Base-by-base conservation (phyloP, 2,797 vertebrate genomes). In the Bucorvus abyssinicus region DNA sequence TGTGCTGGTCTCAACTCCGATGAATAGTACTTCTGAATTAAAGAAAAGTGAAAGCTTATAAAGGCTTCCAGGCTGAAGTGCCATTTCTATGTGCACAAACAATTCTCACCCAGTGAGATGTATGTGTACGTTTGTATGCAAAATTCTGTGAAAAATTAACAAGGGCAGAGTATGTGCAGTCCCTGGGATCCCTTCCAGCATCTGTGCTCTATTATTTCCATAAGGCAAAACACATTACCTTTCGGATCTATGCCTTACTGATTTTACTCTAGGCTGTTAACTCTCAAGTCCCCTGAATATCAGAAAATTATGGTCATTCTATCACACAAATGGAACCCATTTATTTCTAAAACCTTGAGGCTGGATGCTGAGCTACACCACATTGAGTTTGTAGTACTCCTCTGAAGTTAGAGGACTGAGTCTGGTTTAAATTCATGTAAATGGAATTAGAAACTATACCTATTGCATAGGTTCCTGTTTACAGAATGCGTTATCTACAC, bases 31-130 rank as follows among this genome's bases (percentile, higher is more conserved):
- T 91, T 89, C 53, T 47, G 84, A 74, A 84, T 81, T 96, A 93
- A 94, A 87, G 87, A 84, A 85, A 92, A 87, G 60, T 61, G 91
- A 94, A 87, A 47, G 87, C 79, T 91, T 87, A 32, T 44, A 88
- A 93, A 91, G 34, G 93, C 91, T 95, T 95, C 79, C 73, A 95
- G 87, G 91, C 69, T 93, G 59, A 87, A 89, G 76, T 92, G 87
- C 73, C 90, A 61, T 85, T 93, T 94, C 61, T 89, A 65, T 0
- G 0, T 61, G 61, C 74, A 44, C 90, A 59, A 80, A 77, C 17
- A 89, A 29, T 91, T 89, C 78, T 71, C 81, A 81, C 23, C 7
- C 50, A 69, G 45, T 3, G 34, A 91, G 53, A 74, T 44, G 30
- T 26, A 47, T 86, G 61, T 56, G 55, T 78, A 84, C 60, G 34